Evolutionary conservation across 2,888 invertebrate species (phyloP), one percentile per base, ranked within the genome.

Genomic region (Orchestes rusci): DNA sequence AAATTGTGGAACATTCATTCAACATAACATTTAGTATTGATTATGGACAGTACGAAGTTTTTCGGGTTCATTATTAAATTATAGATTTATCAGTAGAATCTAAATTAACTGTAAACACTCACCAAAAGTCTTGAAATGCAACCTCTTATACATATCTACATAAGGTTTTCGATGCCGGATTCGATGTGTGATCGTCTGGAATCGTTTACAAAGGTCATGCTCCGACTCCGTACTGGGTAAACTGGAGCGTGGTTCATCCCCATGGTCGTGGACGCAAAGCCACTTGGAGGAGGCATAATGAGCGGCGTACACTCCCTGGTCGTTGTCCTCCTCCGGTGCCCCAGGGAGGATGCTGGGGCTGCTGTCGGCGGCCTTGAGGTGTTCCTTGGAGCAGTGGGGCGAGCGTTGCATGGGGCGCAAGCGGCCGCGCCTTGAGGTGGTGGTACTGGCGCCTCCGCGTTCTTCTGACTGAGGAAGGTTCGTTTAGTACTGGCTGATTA

Each of bases 111-210:
- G n/a, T n/a, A 10, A 29, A 8, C 36, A 70, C 84, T 81, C 71
- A 92, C 92, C 86, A 64, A 92, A 89, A 43, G 80, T 80, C 59
- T 86, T 86, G 45, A 82, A 81, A 39, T 85, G 80, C 61, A 91
- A 83, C 51, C 91, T 76, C 60, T 84, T 80, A 63, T 90, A 91
- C 79, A 92, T 84, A 68, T 93, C 92, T 39, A 90, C 79, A 61
- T 89, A 90, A 38, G 90, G 89, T 63, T 89, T 84, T 42, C 92
- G 74, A 67, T 93, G 92, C 0, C 92, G 88, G 71, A 93, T 81
- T 41, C 92, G 77, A 67, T 91, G 92, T 3, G 90, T 86, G 46
- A 90, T 79, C 15, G 88, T 85, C 58, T 89, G 87, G 62, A 89
- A 92, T 57, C 82, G 80, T 63, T 86, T 84, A 58, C 82, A 79